phyloP scores from a whole-genome alignment of 1,140 invertebrate genomes.

The Zaprionus inermis region DNA sequence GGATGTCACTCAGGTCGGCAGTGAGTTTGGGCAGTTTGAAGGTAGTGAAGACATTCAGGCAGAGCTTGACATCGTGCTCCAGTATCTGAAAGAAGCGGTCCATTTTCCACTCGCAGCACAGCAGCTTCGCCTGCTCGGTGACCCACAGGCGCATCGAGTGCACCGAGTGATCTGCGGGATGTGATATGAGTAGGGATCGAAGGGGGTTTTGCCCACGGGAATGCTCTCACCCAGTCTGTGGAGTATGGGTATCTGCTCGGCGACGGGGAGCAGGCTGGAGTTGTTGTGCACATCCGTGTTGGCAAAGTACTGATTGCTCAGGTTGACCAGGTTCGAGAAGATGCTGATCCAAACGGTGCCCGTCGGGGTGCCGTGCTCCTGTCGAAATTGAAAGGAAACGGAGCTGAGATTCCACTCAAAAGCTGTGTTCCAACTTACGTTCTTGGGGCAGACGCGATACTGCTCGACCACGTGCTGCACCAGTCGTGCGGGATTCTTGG shows the following conservation, averaged over 20 bases:
- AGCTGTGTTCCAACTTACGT: slow-evolving; percentile 42
- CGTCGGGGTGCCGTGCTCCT: slow-evolving; percentile 70
- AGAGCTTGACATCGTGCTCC: slow-evolving; percentile 88
- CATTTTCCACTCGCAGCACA: slow-evolving; percentile 90
- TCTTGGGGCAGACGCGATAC: slow-evolving; percentile 67
- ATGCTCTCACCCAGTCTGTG: slow-evolving; percentile 87
- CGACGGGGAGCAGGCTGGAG: slow-evolving; percentile 88
- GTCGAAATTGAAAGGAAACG: background rate
- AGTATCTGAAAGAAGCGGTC: slow-evolving; percentile 87
- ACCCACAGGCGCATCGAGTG: slow-evolving; percentile 91
- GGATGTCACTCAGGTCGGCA: slow-evolving; percentile 84
- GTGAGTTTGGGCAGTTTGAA: slow-evolving; percentile 86
- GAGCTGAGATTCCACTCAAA: background rate
- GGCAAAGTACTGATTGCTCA: slow-evolving; percentile 78
- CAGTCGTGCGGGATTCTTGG: slow-evolving; percentile 51
- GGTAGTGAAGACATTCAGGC: slow-evolving; percentile 87
- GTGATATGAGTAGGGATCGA: background rate
- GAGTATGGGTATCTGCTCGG: slow-evolving; percentile 91
- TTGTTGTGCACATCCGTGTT: slow-evolving; percentile 71
- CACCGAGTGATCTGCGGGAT: slow-evolving; percentile 88
- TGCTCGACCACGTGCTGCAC: slow-evolving; percentile 65
- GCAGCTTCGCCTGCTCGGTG: slow-evolving; percentile 87
- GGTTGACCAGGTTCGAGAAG: slow-evolving; percentile 73
- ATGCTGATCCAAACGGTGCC: slow-evolving; percentile 76
- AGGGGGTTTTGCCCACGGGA: background rate